Conservation (phyloP, 2,113 vertebrate genomes). For the Sinocyclocheilus grahami region DNA sequence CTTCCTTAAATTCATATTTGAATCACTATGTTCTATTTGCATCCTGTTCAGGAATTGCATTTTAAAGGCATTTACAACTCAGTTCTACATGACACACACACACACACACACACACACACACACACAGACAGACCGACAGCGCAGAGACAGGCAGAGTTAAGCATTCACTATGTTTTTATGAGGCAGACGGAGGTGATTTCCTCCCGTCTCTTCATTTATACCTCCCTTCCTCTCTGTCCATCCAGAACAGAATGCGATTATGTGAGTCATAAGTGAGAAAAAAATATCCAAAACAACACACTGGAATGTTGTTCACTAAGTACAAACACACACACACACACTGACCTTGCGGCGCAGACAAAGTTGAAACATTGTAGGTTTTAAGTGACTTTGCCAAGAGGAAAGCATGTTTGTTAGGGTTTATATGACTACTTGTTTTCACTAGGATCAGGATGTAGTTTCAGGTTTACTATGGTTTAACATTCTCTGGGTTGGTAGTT, state of each 20-base stretch:
- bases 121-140: too few relatives aligned
- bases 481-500: too few relatives aligned
- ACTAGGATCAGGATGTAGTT: not conserved
- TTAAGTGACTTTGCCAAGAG: too few relatives aligned
- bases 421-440: not conserved
- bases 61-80: not conserved
- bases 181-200: not conserved
- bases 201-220: conserved; percentile 8
- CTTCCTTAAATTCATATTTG: too few relatives aligned
- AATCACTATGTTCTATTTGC: too few relatives aligned
- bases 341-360: not conserved
- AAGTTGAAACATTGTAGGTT: too few relatives aligned
- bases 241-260: conserved; percentile 16
- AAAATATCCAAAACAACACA: not conserved
- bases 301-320: not conserved
- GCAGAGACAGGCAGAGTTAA: not conserved
- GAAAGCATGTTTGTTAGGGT: not conserved
- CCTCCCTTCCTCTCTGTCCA: conserved; percentile 17
- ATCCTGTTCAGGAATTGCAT: not conserved
- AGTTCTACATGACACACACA: not conserved
- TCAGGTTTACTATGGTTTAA: not conserved
- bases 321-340: not conserved
- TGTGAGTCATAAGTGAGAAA: conserved; percentile 13
- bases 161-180: not conserved
- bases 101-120: not conserved